Percentiles rank a stretch among this genome's conserved stretches.
Conservation (phyloP, 2,113 vertebrate species). For the Eonycteris spelaea region DNA sequence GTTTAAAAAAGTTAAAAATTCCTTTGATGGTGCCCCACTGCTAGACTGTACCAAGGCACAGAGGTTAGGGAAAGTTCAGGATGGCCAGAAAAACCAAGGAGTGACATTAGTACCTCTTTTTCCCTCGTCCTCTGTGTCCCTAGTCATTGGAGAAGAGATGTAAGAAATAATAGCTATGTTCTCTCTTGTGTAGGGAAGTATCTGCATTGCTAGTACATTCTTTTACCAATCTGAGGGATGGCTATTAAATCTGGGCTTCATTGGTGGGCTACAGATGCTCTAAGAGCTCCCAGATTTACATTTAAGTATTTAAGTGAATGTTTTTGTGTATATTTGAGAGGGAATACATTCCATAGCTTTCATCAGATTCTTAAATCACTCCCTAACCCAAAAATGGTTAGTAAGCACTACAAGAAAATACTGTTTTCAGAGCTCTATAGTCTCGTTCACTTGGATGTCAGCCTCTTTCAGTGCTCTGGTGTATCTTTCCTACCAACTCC, state of each 20-base stretch:
- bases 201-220: neutral
- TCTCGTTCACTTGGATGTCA: neutral
- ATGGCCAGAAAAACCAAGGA: neutral
- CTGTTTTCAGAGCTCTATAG: neutral
- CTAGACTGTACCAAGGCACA: neutral
- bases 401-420: neutral
- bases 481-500: neutral
- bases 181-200: neutral
- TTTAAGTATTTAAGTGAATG: neutral
- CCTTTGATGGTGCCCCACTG: neutral
- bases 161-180: neutral
- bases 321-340: neutral
- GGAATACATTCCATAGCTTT: neutral
- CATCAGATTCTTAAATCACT: neutral
- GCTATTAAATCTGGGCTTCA: neutral
- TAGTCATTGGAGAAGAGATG: neutral
- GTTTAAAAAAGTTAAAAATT: neutral
- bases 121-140: neutral
- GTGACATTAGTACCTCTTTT: neutral
- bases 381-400: neutral
- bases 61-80: neutral
- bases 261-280: neutral
- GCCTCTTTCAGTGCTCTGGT: neutral
- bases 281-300: neutral
- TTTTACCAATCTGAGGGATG: neutral